A percentile compares a stretch with the other conserved stretches of the same genome.
Conservation (phyloP, 1,140 invertebrate species). For the Drosophila pseudoananassae region DNA sequence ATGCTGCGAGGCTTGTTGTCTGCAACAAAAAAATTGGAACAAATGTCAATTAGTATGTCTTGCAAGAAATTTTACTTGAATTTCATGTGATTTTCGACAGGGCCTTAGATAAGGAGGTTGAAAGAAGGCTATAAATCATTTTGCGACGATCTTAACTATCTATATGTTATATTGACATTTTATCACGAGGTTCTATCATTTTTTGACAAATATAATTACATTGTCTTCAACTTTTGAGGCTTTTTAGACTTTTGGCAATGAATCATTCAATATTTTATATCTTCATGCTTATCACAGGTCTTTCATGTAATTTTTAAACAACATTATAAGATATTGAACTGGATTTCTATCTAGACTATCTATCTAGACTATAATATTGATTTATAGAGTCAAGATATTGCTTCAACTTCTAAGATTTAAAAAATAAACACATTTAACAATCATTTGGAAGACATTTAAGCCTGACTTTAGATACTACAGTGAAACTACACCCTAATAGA, state of each 20-base stretch:
- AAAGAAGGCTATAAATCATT: not conserved
- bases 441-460: too few species aligned
- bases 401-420: too few species aligned
- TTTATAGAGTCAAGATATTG: too few species aligned
- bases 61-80: not conserved
- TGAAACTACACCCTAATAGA: too few species aligned
- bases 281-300: not conserved
- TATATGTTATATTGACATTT: not conserved
- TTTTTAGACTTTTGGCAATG: too few species aligned
- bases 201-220: not conserved
- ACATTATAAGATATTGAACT: too few species aligned
- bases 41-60: not conserved
- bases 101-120: not conserved
- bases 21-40: conserved; percentile 51
- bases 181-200: not conserved
- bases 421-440: too few species aligned
- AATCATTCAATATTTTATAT: not conserved
- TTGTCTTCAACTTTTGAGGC: not conserved
- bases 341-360: too few species aligned
- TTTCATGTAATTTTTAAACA: not conserved
- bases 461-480: too few species aligned
- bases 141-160: not conserved
- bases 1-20: conserved; percentile 94
- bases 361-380: too few species aligned
- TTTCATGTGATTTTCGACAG: not conserved